phyloP scores from a whole-genome alignment of 2,113 vertebrate species.

The Pomatostomus ruficeps region DNA sequence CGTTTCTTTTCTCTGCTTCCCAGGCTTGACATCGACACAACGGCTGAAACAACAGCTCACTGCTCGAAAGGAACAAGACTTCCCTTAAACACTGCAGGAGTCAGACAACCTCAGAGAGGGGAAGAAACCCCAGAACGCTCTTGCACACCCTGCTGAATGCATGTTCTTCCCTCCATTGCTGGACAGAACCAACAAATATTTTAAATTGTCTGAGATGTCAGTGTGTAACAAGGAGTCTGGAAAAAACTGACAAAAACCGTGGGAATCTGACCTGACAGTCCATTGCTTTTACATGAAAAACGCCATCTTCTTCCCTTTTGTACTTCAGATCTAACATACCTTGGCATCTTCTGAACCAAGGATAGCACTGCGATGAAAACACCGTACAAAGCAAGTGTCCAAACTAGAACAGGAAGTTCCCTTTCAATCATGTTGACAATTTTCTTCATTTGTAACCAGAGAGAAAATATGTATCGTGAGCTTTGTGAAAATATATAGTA shows the following conservation, averaged over 20 bases:
- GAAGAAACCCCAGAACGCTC: background rate
- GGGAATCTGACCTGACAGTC: background rate
- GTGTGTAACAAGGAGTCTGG: background rate
- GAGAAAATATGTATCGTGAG: background rate
- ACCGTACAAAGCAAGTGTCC: background rate
- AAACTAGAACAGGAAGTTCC: background rate
- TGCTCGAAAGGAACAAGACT: background rate
- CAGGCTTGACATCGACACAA: background rate
- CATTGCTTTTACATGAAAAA: background rate
- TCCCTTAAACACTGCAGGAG: background rate
- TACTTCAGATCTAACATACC: background rate
- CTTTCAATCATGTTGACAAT: background rate
- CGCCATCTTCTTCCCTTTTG: background rate
- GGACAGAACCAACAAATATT: background rate
- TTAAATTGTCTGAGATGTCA: background rate
- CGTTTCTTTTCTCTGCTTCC: background rate
- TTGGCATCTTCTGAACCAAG: background rate
- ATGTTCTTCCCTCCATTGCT: background rate
- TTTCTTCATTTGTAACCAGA: background rate
- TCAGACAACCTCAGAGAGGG: background rate
- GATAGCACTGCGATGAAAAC: background rate
- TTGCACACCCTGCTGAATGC: background rate
- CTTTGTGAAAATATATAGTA: too few species aligned
- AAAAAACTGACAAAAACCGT: background rate
- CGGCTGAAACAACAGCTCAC: background rate